Conservation (phyloP, 2,797 vertebrate genomes). For the Lagodon rhomboides region DNA sequence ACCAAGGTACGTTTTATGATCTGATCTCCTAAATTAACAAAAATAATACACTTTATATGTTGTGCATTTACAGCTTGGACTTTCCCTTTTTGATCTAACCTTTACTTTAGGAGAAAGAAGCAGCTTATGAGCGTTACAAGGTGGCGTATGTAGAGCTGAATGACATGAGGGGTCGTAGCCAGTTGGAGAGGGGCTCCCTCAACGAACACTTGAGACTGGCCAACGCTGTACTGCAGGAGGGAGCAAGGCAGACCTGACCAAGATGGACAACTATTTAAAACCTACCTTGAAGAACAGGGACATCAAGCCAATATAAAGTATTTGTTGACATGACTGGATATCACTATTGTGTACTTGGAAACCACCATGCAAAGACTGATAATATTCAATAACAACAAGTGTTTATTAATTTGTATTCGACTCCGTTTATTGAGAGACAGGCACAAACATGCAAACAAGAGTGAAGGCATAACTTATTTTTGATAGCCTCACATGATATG, state of each 20-base stretch:
- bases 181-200: conserved; percentile 89
- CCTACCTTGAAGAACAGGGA: conserved; percentile 9
- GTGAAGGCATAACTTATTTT: conserved; percentile 58
- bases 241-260: conserved; percentile 72
- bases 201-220: conserved; percentile 92
- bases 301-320: not conserved
- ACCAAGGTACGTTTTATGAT: conserved; percentile 85
- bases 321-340: not conserved
- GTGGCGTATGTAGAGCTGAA: conserved; percentile 91
- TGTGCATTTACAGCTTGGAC: not conserved
- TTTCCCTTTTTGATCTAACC: not conserved
- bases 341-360: conserved; percentile 17
- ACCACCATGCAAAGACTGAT: conserved; percentile 14
- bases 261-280: conserved; percentile 42
- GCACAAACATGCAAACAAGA: conserved; percentile 79
- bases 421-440: conserved; percentile 75
- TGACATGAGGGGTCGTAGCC: conserved; percentile 86
- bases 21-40: not conserved
- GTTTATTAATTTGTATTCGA: conserved; percentile 40
- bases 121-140: conserved; percentile 90
- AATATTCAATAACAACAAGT: conserved; percentile 48
- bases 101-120: conserved; percentile 89
- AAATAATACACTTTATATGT: not conserved
- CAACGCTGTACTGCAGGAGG: conserved; percentile 90
- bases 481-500: conserved; percentile 73